Conservation (phyloP, 1,140 invertebrate genomes). For the Nixonia krombeini region DNA sequence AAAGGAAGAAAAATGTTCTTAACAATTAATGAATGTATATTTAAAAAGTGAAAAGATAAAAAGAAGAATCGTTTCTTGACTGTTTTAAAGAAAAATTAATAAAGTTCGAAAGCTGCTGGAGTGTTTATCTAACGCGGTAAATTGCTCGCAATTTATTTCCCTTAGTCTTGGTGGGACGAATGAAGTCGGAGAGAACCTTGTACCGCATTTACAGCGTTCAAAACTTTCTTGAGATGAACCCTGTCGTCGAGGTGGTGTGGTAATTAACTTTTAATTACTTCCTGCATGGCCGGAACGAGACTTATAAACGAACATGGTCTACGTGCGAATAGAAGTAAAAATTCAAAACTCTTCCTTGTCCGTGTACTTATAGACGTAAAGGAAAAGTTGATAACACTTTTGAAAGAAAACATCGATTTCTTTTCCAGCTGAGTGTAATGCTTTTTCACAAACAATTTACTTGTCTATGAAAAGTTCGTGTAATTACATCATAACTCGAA, state of each 20-base stretch:
- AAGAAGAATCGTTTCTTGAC: neutral
- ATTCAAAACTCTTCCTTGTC: neutral
- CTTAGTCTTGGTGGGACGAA: slow-evolving; percentile 19
- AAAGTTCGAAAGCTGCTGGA: slow-evolving; percentile 39
- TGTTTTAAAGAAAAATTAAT: slow-evolving; percentile 33
- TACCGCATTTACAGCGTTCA: slow-evolving; percentile 26
- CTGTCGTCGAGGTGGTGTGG: slow-evolving; percentile 37
- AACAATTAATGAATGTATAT: no score
- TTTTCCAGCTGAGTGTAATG: no score
- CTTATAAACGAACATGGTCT: neutral
- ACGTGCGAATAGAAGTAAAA: neutral
- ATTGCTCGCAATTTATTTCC: slow-evolving; percentile 40
- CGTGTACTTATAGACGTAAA: slow-evolving; percentile 1
- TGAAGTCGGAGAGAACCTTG: slow-evolving; percentile 17
- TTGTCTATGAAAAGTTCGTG: no score
- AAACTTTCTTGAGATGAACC: slow-evolving; percentile 37
- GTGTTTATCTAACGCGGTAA: slow-evolving; percentile 35
- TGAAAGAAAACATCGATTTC: no score
- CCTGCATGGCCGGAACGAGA: slow-evolving; percentile 9
- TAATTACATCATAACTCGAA: no score
- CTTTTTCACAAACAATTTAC: no score
- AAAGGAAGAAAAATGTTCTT: no score
- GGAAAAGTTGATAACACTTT: no score
- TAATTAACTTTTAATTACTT: slow-evolving; percentile 56
- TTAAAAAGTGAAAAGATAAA: neutral